Evolutionary conservation across 2,888 invertebrate species (phyloP).

Genomic region (Pseudolycoriella hygida): DNA sequence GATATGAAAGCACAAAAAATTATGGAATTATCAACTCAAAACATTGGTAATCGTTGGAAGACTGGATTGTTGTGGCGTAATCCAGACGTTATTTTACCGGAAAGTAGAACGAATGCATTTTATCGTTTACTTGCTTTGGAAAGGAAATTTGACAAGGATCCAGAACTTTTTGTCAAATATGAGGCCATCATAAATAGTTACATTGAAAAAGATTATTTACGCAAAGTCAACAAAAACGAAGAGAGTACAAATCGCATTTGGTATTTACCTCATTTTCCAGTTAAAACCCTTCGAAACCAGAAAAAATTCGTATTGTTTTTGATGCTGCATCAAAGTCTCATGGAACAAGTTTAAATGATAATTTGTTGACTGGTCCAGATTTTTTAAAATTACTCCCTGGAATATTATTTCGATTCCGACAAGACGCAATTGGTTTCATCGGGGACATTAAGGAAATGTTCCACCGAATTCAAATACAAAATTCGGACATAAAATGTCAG

Average conservation of each 20-base stretch:
- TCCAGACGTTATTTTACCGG: not conserved
- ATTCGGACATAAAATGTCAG: slow-evolving; percentile 7
- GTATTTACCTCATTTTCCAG: slow-evolving; percentile 14
- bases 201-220: slow-evolving; percentile 2
- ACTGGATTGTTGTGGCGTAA: not conserved
- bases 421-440: slow-evolving; percentile 9
- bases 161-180: slow-evolving; percentile 8
- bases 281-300: slow-evolving; percentile 13
- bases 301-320: slow-evolving; percentile 15
- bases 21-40: not conserved
- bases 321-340: slow-evolving; percentile 14
- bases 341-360: slow-evolving; percentile 13
- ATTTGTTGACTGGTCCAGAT: slow-evolving; percentile 12
- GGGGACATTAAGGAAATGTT: slow-evolving; percentile 12
- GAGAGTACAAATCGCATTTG: slow-evolving; percentile 7
- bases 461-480: slow-evolving; percentile 7
- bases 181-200: slow-evolving; percentile 7
- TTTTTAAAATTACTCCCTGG: slow-evolving; percentile 10
- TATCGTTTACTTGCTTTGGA: not conserved
- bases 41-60: not conserved
- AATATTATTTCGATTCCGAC: slow-evolving; percentile 11
- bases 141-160: slow-evolving; percentile 10
- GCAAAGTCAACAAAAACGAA: slow-evolving; percentile 7
- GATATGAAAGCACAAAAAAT: not conserved
- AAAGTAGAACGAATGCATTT: not conserved